Evolutionary conservation across 2,797 vertebrate genomes (phyloP), one percentile per base, ranked within the genome.

Genomic region (Acrocephalus scirpaceus): DNA sequence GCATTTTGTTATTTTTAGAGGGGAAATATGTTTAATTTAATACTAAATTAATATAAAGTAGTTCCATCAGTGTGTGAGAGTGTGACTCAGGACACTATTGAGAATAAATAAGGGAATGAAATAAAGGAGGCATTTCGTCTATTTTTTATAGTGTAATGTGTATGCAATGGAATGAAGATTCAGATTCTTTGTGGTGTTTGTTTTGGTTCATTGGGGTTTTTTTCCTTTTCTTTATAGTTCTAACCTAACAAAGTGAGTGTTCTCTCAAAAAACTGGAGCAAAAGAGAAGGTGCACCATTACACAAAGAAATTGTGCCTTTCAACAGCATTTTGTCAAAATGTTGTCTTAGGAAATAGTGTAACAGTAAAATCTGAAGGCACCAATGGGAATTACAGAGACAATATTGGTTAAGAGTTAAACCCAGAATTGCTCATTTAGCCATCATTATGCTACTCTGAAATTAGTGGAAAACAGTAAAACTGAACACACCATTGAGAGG

Each of bases 91-190:
- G 22, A 78, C 26, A n/a, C 32, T 82, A 67, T 19, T 69, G 32
- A 66, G 14, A 96, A 94, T 62, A 95, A 96, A 79, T 44, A 80
- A 78, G 27, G 26, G 48, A 92, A 69, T 85, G 20, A 90, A 95
- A 91, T 56, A 36, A 36, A 94, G 80, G 7, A 77, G 32, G 1
- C 6, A 92, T 77, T 93, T 54, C 27, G 6, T 8, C 4, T 84
- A 34, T n/a, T 83, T 62, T 71, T 75, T 61, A 56, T 9, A 38
- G 16, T 50, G 44, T 45, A 86, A 64, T 47, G 20, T 77, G 45
- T 53, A 25, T 48, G 38, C 26, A 42, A 54, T 72, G 27, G 29
- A 67, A 94, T 40, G 30, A 81, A 93, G 9, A 62, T 22, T 93
- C 18, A 11, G 27, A 78, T 87, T 86, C 29, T 51, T 56, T 62